Evolutionary conservation across 2,797 vertebrate genomes (phyloP).

Genomic region (Tamandua tetradactyla): DNA sequence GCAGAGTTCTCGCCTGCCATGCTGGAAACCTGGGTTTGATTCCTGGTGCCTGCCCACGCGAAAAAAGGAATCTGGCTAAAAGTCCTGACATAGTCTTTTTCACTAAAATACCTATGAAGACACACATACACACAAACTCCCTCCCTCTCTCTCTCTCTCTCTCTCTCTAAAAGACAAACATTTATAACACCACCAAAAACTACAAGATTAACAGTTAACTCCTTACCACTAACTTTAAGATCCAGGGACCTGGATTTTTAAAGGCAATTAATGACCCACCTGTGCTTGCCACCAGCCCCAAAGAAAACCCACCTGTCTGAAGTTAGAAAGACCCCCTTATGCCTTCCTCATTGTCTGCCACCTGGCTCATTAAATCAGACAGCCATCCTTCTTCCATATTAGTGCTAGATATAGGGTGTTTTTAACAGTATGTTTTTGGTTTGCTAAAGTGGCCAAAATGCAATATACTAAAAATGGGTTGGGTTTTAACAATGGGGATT

Average conservation of each 20-base stretch:
- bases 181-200: slow-evolving; percentile 44
- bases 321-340: slow-evolving; percentile 55
- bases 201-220: slow-evolving; percentile 38
- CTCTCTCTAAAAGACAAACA: not conserved
- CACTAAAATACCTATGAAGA: slow-evolving; percentile 1
- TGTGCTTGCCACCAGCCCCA: slow-evolving; percentile 50
- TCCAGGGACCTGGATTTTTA: slow-evolving; percentile 55
- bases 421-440: too few relatives aligned
- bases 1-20: too few relatives aligned
- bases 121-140: not conserved
- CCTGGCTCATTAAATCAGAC: slow-evolving; percentile 65
- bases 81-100: not conserved
- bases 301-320: slow-evolving; percentile 53
- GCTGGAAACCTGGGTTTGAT: too few relatives aligned
- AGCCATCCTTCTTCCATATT: not conserved
- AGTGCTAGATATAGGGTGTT: too few relatives aligned
- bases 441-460: too few relatives aligned
- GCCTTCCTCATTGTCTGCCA: slow-evolving; percentile 47
- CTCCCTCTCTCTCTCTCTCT: not conserved
- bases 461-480: too few relatives aligned
- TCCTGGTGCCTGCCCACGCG: too few relatives aligned
- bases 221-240: slow-evolving; percentile 39
- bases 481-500: too few relatives aligned
- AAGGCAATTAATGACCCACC: slow-evolving; percentile 69
- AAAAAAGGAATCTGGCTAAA: slow-evolving; percentile 63